These are phyloP conservation scores for Pardalotus punctatus DNA, from an alignment of 2,113 vertebrate genomes.

Conservation along the genomic window DNA sequence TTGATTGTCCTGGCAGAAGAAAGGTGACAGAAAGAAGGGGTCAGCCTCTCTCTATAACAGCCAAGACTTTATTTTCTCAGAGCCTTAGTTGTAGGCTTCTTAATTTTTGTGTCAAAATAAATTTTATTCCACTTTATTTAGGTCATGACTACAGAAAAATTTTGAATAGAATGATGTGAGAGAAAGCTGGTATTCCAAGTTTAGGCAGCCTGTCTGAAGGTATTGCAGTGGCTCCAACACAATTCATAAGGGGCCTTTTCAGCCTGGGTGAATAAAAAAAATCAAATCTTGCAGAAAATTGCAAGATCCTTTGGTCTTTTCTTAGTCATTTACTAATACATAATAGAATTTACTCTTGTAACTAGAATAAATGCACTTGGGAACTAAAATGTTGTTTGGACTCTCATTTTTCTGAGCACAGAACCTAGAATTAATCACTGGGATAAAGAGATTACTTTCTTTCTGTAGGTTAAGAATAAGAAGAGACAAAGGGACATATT, in stretches of 20 bases:
- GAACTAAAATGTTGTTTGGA: background rate
- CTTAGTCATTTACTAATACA: background rate
- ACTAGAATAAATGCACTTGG: background rate
- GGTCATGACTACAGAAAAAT: background rate
- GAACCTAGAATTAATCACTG: background rate
- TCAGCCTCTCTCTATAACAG: background rate
- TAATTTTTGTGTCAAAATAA: background rate
- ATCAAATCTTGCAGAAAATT: background rate
- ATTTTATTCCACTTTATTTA: background rate
- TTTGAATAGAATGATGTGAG: background rate
- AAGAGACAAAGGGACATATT: conserved; percentile 44
- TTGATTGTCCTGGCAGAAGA: background rate
- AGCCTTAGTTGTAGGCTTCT: background rate
- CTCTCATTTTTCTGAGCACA: background rate
- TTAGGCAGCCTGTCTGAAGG: background rate
- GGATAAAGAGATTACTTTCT: background rate
- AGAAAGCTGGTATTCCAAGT: background rate
- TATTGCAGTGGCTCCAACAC: background rate
- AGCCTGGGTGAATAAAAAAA: background rate
- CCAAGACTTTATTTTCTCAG: background rate
- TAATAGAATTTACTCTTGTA: background rate
- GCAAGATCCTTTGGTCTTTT: background rate
- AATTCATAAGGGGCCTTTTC: background rate
- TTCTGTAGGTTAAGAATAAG: conserved; percentile 14
- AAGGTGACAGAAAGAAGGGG: background rate